phyloP scores from a whole-genome alignment of 2,113 vertebrate species.

The Enhydra lutris region DNA sequence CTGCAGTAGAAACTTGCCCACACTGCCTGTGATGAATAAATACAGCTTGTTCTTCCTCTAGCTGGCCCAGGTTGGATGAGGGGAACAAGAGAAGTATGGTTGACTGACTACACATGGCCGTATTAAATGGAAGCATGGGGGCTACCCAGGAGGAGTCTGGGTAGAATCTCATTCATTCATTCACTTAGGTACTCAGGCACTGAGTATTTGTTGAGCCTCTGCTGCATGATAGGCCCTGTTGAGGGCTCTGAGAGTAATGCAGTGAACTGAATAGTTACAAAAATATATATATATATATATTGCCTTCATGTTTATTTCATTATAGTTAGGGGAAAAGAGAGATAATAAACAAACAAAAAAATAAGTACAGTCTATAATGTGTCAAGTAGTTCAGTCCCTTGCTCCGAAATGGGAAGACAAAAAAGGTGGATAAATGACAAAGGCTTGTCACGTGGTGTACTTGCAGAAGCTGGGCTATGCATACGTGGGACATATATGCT shows the following conservation, averaged over 20 bases:
- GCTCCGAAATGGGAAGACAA: neutral
- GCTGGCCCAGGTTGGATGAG: too few species aligned
- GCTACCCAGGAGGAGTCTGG: neutral
- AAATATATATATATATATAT: neutral
- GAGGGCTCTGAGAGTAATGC: neutral
- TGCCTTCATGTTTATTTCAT: neutral
- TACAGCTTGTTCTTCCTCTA: neutral
- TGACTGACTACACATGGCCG: fast-evolving
- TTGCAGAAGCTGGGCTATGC: neutral
- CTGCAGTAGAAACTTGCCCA: neutral
- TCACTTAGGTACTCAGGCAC: neutral
- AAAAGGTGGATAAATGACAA: neutral
- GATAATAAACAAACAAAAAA: neutral
- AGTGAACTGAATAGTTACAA: neutral
- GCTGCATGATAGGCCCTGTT: neutral
- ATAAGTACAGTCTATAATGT: neutral
- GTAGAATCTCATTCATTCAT: neutral
- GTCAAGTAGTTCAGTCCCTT: neutral
- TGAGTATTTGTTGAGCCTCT: neutral
- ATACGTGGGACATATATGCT: neutral
- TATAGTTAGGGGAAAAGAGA: neutral
- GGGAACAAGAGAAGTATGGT: too few species aligned
- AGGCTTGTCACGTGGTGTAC: neutral
- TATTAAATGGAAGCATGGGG: neutral
- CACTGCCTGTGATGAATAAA: fast-evolving